Evolutionary conservation across 2,888 invertebrate genomes (phyloP), one percentile per base, ranked within the genome.

Genomic region (Pseudanteris insignis): DNA sequence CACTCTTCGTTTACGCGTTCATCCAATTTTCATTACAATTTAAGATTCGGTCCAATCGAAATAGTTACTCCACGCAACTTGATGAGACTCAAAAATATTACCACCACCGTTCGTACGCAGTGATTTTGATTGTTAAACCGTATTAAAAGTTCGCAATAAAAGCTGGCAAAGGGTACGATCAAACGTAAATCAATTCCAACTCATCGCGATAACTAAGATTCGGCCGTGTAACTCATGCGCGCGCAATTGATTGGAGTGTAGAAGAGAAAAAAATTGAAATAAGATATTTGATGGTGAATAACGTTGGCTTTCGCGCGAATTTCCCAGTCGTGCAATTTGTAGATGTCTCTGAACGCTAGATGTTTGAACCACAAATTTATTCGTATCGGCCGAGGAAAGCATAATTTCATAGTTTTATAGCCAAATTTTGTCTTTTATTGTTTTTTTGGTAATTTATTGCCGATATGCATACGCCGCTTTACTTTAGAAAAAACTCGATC

Each of bases 301-400:
- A 37, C 36, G 37, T 57, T 58, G 46, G 41, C 65, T 55, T 55
- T 60, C 60, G 36, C 51, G 51, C 59, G 53, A 48, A 67, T 67
- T 68, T 67, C 67, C 68, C 68, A 67, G 65, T 50, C 62, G 66
- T 68, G 59, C 68, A 64, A 66, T 68, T 66, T 38, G 53, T 40
- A 26, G 54, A 58, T 63, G 58, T 64, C 59, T 64, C 58, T 58
- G 53, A 61, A 50, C 57, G n/a, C 40, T 44, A 40, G 41, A 50
- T 37, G 28, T 15, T 30, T 33, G 36, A 30, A 7, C 48, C 28
- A 8, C 60, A 32, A 54, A 51, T 62, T 53, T 47, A 51, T 40
- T 57, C 43, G 33, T 29, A 37, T 38, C 33, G 51, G 40, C 10
- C 43, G 24, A 13, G 25, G 15, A 41, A 30, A 25, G 51, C 38